phyloP scores from a whole-genome alignment of 2,888 invertebrate species.

The Agrenia bidenticulata region DNA sequence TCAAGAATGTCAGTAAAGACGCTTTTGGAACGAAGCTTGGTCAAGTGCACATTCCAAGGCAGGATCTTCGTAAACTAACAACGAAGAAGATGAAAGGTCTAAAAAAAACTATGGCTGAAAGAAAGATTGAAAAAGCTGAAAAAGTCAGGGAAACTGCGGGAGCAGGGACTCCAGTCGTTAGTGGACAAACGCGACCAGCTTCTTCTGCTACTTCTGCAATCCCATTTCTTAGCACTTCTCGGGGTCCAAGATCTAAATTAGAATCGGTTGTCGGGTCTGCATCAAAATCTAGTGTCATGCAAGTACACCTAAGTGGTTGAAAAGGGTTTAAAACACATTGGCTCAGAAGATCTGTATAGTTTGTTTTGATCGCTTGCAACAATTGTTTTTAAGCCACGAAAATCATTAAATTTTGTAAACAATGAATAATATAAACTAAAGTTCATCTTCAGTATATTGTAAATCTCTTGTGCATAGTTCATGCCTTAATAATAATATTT shows the following conservation, averaged over 20 bases:
- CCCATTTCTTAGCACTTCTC: slow-evolving; percentile 32
- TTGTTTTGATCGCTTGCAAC: no score
- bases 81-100: slow-evolving; percentile 89
- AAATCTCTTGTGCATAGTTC: no score
- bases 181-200: background rate
- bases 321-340: no score
- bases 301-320: slow-evolving; percentile 28
- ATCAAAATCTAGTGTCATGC: slow-evolving; percentile 17
- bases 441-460: no score
- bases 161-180: slow-evolving; percentile 1
- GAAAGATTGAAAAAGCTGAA: slow-evolving; percentile 46
- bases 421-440: no score
- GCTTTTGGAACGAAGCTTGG: slow-evolving; percentile 85
- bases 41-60: slow-evolving; percentile 88
- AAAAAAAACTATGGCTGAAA: slow-evolving; percentile 62
- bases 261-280: slow-evolving; percentile 28
- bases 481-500: no score
- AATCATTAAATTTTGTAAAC: no score
- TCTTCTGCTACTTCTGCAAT: background rate
- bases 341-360: no score
- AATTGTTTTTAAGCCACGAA: no score
- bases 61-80: slow-evolving; percentile 79
- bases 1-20: slow-evolving; percentile 88
- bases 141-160: slow-evolving; percentile 26
- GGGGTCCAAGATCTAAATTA: slow-evolving; percentile 25